These are phyloP conservation scores for Acheta domesticus DNA, from an alignment of 2,888 invertebrate species.

Conservation along the genomic window DNA sequence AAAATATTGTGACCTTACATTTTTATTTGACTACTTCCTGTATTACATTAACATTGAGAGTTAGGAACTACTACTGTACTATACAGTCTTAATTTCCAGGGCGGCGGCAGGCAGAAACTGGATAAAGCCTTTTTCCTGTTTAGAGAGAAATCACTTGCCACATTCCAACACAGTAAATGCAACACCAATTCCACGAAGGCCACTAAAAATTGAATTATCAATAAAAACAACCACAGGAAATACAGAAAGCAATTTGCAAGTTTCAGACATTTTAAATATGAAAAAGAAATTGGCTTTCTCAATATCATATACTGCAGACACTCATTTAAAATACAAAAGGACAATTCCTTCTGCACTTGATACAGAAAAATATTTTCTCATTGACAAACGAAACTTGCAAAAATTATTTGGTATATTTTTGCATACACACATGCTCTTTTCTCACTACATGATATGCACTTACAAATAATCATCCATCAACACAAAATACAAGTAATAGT, in stretches of 20 bases:
- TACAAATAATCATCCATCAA: no score
- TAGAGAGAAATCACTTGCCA: not conserved
- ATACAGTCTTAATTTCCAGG: not conserved
- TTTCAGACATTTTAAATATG: not conserved
- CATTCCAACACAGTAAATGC: not conserved
- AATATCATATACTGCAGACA: no score
- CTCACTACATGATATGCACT: no score
- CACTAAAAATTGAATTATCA: no score
- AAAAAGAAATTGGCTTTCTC: not conserved
- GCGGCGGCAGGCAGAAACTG: constrained; percentile 2
- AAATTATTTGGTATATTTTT: no score
- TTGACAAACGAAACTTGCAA: no score
- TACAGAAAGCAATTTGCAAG: not conserved
- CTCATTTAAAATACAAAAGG: no score
- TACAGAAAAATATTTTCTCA: no score
- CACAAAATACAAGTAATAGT: no score
- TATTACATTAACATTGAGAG: not conserved
- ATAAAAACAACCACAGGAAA: not conserved
- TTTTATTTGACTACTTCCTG: not conserved
- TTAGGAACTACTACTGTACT: not conserved
- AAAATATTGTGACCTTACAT: not conserved
- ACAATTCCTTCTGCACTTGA: no score
- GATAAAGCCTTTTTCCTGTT: no score
- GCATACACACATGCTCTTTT: no score
- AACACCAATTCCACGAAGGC: not conserved